Evolutionary conservation across 2,113 vertebrate species (phyloP), one percentile per base, ranked within the genome.

Genomic region (Empidonax alnorum): DNA sequence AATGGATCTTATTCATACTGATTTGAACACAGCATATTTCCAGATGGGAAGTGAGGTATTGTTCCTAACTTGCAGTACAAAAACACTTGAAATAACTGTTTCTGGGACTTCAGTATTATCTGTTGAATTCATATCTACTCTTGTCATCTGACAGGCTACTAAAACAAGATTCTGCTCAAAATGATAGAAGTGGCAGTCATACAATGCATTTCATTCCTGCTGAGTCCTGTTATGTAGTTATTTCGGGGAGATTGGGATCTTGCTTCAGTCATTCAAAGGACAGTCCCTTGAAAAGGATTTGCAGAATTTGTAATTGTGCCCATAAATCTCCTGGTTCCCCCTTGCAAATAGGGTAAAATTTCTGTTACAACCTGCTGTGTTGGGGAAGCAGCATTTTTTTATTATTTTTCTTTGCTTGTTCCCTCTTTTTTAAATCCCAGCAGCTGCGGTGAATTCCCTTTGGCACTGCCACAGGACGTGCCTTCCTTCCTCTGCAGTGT

Each of bases 81-180:
- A 95, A 94, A 87, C 58, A 55, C 83, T 91, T 94, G 73, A 96
- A 93, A 74, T 58, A 85, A 71, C 50, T 74, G 7, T 94, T 97
- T 96, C 84, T 96, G 83, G 31, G 66, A 74, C 68, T 84, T 85
- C 17, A 67, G 37, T 73, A 35, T 87, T 87, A 92, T 83, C 84
- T 94, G 76, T 84, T 95, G 96, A 96, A 95, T 96, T 96, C 41
- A 15, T 97, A 84, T 92, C 95, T 94, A 85, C 79, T 69, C 59
- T 91, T 95, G 93, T 92, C 65, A 79, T 96, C 87, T 96, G 97
- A 94, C 96, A 95, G 93, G 71, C 94, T 95, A 85, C 95, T 95
- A 92, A 96, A 97, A 55, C 89, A 96, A 95, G 63, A 90, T 78
- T 95, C 92, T 86, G 33, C 49, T 95, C 61, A 84, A 96, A 97